phyloP scores from a whole-genome alignment of 2,888 invertebrate species.

The Cheilosia pagana region DNA sequence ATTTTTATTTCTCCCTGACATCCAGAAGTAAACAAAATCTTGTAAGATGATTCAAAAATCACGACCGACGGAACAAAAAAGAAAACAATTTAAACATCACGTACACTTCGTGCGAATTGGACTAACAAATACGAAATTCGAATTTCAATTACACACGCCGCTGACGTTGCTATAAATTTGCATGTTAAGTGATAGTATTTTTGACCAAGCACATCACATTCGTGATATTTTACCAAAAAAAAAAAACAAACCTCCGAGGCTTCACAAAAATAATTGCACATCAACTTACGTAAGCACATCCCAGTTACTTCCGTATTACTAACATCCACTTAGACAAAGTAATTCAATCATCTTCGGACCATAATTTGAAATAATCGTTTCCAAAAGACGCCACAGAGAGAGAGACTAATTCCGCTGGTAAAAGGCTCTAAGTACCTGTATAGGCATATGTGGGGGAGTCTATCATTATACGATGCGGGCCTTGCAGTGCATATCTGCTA shows the following conservation, averaged over 20 bases:
- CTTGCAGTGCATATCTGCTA: conserved; percentile 16
- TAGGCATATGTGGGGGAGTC: conserved; percentile 39
- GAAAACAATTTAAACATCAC: conserved; percentile 20
- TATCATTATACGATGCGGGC: conserved; percentile 48
- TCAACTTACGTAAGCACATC: conserved; percentile 8
- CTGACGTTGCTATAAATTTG: conserved; percentile 15
- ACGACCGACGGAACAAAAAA: conserved; percentile 4
- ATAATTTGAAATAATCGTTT: conserved; percentile 36
- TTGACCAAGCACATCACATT: not conserved
- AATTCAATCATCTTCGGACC: conserved; percentile 48
- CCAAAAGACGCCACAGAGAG: conserved; percentile 11
- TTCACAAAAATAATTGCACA: conserved; percentile 2
- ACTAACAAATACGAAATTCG: conserved; percentile 52
- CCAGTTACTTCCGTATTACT: conserved; percentile 45
- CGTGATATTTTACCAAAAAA: conserved; percentile 15
- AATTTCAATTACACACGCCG: conserved; percentile 33
- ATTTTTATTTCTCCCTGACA: conserved; percentile 79
- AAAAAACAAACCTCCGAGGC: conserved; percentile 8
- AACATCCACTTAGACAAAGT: conserved; percentile 43
- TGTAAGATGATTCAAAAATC: conserved; percentile 22
- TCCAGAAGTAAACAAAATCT: conserved; percentile 86
- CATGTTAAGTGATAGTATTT: conserved; percentile 9
- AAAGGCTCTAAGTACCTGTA: conserved; percentile 31
- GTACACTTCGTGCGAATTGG: conserved; percentile 57
- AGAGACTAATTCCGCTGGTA: conserved; percentile 31